These are phyloP conservation scores for Epinotia nisella DNA, from an alignment of 2,888 invertebrate genomes.

Conservation along the genomic window DNA sequence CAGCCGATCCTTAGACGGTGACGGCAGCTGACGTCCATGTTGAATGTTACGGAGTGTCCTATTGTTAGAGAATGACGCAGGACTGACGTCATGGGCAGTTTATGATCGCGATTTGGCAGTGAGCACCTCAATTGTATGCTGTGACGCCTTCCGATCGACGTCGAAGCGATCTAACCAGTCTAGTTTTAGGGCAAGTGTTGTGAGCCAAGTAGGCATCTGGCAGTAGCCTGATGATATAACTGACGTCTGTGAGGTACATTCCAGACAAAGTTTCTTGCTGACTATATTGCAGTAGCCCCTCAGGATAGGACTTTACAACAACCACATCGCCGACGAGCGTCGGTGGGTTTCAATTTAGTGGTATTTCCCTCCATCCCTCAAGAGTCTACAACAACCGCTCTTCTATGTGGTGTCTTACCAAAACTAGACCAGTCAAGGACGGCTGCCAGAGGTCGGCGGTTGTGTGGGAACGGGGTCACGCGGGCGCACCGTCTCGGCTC, in stretches of 20 bases:
- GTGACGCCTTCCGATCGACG: constrained; percentile 19
- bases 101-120: constrained; percentile 37
- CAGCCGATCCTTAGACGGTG: constrained; percentile 50
- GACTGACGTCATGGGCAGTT: constrained; percentile 35
- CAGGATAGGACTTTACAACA: not conserved
- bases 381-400: not conserved
- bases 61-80: constrained; percentile 41
- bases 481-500: constrained; percentile 76
- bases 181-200: constrained; percentile 58
- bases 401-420: not conserved
- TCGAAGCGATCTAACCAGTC: constrained; percentile 7
- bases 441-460: constrained; percentile 59
- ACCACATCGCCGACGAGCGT: not conserved
- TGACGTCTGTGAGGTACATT: not conserved
- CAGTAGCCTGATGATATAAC: not conserved
- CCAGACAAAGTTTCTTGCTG: not conserved
- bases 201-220: constrained; percentile 62
- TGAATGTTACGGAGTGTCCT: constrained; percentile 34
- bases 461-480: constrained; percentile 81
- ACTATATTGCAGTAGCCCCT: not conserved
- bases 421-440: constrained; percentile 59
- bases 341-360: not conserved
- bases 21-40: constrained; percentile 44
- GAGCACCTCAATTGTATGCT: constrained; percentile 14
- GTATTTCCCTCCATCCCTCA: not conserved